These are phyloP conservation scores for Nesoenas mayeri DNA, from an alignment of 2,113 vertebrate genomes.

Conservation along the genomic window DNA sequence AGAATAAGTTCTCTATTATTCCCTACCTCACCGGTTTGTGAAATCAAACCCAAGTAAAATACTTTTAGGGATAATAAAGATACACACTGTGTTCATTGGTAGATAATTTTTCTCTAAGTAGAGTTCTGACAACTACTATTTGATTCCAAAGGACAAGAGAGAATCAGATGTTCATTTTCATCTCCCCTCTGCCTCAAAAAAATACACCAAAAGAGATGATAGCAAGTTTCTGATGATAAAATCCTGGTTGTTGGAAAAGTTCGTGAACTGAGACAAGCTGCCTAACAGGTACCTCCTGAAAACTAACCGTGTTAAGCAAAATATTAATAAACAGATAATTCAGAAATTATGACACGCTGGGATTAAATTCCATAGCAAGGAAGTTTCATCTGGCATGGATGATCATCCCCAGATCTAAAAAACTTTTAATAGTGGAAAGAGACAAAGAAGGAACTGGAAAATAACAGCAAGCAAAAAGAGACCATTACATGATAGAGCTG, in stretches of 20 bases:
- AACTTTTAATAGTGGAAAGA: background rate
- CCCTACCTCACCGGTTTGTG: background rate
- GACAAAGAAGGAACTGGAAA: background rate
- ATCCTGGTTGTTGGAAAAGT: background rate
- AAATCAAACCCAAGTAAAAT: background rate
- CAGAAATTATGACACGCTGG: background rate
- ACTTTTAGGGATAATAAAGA: background rate
- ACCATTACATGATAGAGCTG: background rate
- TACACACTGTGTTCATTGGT: background rate
- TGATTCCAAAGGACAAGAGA: background rate
- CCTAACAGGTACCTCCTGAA: background rate
- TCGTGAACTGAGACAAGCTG: background rate
- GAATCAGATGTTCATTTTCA: background rate
- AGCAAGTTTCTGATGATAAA: background rate
- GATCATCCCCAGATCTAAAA: background rate
- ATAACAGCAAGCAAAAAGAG: background rate
- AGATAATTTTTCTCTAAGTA: background rate
- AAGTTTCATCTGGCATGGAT: background rate
- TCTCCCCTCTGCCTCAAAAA: background rate
- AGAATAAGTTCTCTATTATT: background rate
- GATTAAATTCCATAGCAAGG: background rate
- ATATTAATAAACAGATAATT: background rate
- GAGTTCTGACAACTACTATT: background rate
- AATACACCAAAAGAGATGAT: background rate
- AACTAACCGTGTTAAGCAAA: fast-evolving